A percentile compares a stretch with the other conserved stretches of the same genome.
phyloP scores from a whole-genome alignment of 1,140 invertebrate species.

The Drosophila sturtevanti region DNA sequence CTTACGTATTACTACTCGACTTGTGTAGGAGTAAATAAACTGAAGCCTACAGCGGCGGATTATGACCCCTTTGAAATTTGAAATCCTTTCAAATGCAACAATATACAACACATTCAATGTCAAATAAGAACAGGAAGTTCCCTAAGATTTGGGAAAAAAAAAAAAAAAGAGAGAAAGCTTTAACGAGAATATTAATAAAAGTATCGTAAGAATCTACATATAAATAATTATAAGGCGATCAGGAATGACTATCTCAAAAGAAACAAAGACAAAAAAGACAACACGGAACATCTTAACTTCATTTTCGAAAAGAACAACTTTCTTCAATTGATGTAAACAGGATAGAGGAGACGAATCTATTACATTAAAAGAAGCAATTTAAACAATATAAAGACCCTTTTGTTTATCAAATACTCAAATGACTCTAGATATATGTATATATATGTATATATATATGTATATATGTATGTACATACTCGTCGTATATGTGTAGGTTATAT shows the following conservation, averaged over 20 bases:
- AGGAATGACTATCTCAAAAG: no score
- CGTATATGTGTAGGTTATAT: no score
- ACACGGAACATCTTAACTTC: no score
- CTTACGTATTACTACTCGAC: conserved; percentile 8
- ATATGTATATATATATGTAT: not conserved
- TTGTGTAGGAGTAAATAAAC: conserved; percentile 25
- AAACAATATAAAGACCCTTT: not conserved
- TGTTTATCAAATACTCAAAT: not conserved
- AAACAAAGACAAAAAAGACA: no score
- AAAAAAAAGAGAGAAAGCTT: no score
- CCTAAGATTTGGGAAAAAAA: no score
- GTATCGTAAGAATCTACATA: no score
- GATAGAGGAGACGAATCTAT: not conserved
- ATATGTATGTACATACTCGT: not conserved
- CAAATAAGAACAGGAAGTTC: not conserved
- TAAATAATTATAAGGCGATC: no score
- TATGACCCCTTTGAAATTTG: conserved; percentile 6
- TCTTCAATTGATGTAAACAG: no score
- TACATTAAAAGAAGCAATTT: not conserved
- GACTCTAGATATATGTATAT: not conserved
- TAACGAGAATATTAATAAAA: no score
- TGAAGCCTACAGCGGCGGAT: conserved; percentile 3
- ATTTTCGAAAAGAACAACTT: no score
- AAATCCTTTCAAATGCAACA: not conserved
- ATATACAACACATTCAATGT: not conserved